phyloP scores from a whole-genome alignment of 2,797 vertebrate genomes.

The Orientallactaga sibirica region DNA sequence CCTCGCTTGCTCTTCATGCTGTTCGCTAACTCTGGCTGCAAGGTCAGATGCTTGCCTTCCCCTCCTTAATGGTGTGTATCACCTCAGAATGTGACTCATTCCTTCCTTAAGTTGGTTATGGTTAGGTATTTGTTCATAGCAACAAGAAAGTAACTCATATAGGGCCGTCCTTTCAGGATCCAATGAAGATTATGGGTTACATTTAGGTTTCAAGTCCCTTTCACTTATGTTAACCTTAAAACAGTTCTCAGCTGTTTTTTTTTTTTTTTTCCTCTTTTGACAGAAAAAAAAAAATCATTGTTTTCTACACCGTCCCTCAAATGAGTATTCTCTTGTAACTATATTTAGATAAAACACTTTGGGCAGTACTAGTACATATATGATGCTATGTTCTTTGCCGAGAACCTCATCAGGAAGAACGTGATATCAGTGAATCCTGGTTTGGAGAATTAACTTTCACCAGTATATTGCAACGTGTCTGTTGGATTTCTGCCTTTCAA shows the following conservation, averaged over 20 bases:
- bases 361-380: neutral
- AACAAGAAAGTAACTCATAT: neutral
- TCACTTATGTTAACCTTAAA: constrained; percentile 33
- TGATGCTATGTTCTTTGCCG: neutral
- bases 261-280: neutral
- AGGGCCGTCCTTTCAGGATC: neutral
- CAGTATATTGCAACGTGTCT: neutral
- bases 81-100: too few relatives aligned
- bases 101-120: too few relatives aligned
- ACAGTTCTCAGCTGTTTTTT: neutral
- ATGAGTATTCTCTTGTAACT: constrained; percentile 32
- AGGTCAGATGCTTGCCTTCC: too few relatives aligned
- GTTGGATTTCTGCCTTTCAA: neutral
- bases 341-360: neutral
- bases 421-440: neutral
- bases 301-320: neutral
- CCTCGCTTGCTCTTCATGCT: too few relatives aligned
- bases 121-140: too few relatives aligned
- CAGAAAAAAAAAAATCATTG: neutral
- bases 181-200: neutral
- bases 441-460: constrained; percentile 17
- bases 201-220: constrained; percentile 13
- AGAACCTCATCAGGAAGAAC: neutral
- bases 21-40: too few relatives aligned
- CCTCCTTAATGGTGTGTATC: too few relatives aligned